phyloP scores from a whole-genome alignment of 1,140 invertebrate genomes.

The Araneus ventricosus region DNA sequence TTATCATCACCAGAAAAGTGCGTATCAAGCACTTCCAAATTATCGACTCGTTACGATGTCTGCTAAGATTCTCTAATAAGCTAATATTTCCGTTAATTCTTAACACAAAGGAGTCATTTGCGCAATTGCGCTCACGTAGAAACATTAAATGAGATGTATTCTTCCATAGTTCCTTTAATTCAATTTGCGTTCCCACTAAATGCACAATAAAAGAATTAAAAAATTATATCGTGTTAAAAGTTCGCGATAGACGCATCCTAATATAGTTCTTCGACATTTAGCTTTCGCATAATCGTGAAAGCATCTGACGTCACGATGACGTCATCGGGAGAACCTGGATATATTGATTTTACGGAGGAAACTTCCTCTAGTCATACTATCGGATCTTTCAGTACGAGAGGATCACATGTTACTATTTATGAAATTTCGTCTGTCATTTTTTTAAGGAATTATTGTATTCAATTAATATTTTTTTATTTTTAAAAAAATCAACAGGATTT shows the following conservation, averaged over 20 bases:
- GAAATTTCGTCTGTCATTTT: too few species aligned
- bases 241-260: background rate
- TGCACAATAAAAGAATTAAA: background rate
- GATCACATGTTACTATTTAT: too few species aligned
- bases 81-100: background rate
- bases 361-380: background rate
- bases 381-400: too few species aligned
- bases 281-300: constrained; percentile 53
- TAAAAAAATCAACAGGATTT: too few species aligned
- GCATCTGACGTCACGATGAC: constrained; percentile 52
- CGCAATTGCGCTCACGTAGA: background rate
- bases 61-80: background rate
- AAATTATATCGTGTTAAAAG: background rate
- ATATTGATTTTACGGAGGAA: constrained; percentile 51
- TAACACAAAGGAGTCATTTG: background rate
- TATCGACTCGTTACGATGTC: background rate
- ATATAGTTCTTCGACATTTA: constrained; percentile 19
- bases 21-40: background rate
- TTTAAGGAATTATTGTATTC: too few species aligned
- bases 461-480: too few species aligned
- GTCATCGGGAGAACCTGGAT: constrained; percentile 53
- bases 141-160: background rate
- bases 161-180: background rate
- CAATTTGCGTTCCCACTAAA: background rate
- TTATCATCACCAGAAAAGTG: too few species aligned